A percentile compares a stretch with the other conserved stretches of the same genome.
Conservation (phyloP, 1,140 invertebrate genomes). For the Drosophila pseudoobscura region DNA sequence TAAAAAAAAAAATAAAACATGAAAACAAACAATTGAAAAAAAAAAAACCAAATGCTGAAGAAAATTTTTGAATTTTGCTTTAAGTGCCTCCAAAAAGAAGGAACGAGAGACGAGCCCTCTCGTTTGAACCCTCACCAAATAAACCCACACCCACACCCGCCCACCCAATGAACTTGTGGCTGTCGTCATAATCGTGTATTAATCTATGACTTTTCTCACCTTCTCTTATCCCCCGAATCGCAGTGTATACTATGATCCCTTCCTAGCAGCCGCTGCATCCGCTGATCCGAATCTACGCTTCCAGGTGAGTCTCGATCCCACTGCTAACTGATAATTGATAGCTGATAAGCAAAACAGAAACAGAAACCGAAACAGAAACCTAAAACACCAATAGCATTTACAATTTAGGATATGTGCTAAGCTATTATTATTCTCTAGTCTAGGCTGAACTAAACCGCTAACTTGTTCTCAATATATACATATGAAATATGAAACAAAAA, state of each 20-base stretch:
- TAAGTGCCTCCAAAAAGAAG: slow-evolving; percentile 52
- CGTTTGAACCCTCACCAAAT: neutral
- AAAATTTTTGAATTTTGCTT: slow-evolving; percentile 80
- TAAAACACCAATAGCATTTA: neutral
- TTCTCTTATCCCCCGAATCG: slow-evolving; percentile 77
- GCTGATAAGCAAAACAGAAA: too few relatives aligned
- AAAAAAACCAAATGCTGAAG: slow-evolving; percentile 9
- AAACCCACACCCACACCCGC: neutral
- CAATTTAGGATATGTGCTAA: slow-evolving; percentile 2
- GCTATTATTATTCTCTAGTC: slow-evolving; percentile 33
- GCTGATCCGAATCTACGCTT: slow-evolving; percentile 95
- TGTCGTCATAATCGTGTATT: slow-evolving; percentile 35
- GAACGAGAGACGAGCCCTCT: slow-evolving; percentile 26
- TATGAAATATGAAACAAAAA: neutral
- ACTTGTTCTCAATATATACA: slow-evolving; percentile 51
- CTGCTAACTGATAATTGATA: too few relatives aligned
- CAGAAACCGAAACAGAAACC: neutral
- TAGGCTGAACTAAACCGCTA: slow-evolving; percentile 29
- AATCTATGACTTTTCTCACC: slow-evolving; percentile 71
- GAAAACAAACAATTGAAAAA: slow-evolving; percentile 18
- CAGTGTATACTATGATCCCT: slow-evolving; percentile 98
- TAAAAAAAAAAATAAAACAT: slow-evolving; percentile 61
- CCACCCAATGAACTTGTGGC: slow-evolving; percentile 3
- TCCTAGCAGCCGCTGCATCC: slow-evolving; percentile 91
- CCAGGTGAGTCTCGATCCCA: slow-evolving; percentile 85